Evolutionary conservation across 2,113 vertebrate genomes (phyloP).

Genomic region (Caloenas nicobarica): DNA sequence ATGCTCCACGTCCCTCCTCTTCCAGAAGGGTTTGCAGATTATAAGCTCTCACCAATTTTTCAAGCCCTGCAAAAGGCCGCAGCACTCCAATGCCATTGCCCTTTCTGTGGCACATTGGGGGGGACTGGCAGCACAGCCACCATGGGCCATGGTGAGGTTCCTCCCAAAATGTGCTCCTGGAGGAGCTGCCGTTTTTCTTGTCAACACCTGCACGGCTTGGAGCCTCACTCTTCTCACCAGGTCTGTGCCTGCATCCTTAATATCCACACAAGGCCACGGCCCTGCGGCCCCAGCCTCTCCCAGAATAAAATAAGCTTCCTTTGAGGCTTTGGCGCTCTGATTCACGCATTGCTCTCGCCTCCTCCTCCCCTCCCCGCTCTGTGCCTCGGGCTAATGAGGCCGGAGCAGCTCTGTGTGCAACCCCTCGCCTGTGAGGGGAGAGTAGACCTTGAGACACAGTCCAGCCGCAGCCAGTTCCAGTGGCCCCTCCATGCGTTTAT

Average conservation of each 20-base stretch:
- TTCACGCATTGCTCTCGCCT: rapidly evolving
- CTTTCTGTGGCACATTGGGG: rapidly evolving
- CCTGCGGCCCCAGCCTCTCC: rapidly evolving
- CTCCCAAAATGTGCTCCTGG: rapidly evolving
- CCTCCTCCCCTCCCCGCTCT: background rate
- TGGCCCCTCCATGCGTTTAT: background rate
- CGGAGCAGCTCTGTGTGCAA: background rate
- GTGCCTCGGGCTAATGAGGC: background rate
- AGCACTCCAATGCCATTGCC: rapidly evolving
- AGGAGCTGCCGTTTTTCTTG: background rate
- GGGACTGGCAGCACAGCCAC: background rate
- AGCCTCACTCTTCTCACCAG: rapidly evolving
- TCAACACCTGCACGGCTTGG: background rate
- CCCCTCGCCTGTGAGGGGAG: background rate
- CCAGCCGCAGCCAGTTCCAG: background rate
- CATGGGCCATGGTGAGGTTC: rapidly evolving
- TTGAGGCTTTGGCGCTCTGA: background rate
- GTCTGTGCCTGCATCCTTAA: background rate
- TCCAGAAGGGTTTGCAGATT: background rate
- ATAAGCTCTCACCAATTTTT: background rate
- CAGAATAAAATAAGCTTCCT: background rate
- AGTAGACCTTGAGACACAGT: background rate
- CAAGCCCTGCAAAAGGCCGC: background rate
- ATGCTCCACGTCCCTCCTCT: rapidly evolving
- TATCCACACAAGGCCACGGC: background rate